Evolutionary conservation across 2,797 vertebrate species (phyloP), one percentile per base, ranked within the genome.

Genomic region (Vireo griseus): DNA sequence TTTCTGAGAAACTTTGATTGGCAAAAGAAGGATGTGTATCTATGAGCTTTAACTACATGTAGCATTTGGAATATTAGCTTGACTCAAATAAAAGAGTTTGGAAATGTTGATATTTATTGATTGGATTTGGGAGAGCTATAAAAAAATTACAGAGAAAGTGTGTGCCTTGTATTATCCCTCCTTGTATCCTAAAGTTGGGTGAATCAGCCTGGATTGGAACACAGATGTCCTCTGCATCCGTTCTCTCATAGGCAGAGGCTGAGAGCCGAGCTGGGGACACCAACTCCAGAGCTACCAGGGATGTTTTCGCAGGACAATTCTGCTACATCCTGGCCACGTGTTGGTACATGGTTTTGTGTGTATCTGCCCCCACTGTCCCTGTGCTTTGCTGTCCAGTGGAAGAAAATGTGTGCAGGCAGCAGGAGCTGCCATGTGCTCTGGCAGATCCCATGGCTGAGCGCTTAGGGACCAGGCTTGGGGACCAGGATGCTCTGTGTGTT

Each of bases 401-500:
- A 55, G 44, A 16, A n/a, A 52, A 31, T 0, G 1, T 0, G 0
- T 52, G n/a, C 48, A 37, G 69, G 31, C 29, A 37, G 57, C 57
- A 18, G 58, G 69, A 82, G 61, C 79, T 77, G 51, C 28, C 2
- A 6, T 0, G 4, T 6, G 21, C 80, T 42, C 61, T 0, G 0
- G 58, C 66, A 45, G 15, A 45, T 55, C 11, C 11, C 57, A 4
- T 0, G 2, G 29, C 65, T 0, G 2, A 55, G 37, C 0, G 0
- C 71, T 9, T 4, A 3, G 5, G 6, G 37, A 57, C 9, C 0
- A 0, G 62, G 51, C 71, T 9, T 4, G 4, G 5, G 6, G 37
- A 57, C 9, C 0, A 0, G 62, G 51, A 7, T 67, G 50, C 47
- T 73, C 17, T 0, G 42, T 5, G 51, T 0, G 0, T 22, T 68